These are phyloP conservation scores for Acarapis woodi DNA, from an alignment of 1,140 invertebrate species.

Conservation along the genomic window DNA sequence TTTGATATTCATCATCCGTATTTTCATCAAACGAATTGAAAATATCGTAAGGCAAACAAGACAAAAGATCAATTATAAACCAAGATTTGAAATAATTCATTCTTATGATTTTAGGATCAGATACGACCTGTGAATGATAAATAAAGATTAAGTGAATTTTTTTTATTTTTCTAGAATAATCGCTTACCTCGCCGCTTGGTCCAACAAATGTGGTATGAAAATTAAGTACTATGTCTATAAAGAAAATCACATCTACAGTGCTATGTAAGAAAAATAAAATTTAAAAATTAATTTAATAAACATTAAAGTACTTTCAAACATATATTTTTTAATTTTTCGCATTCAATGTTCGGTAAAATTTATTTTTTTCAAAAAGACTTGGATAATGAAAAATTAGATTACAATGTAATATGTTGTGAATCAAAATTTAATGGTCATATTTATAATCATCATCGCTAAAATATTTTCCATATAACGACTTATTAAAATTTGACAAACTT, in stretches of 20 bases:
- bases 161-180: too few species aligned
- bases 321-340: not conserved
- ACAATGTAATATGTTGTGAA: too few species aligned
- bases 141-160: too few species aligned
- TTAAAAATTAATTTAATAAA: conserved; percentile 9
- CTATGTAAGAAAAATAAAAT: conserved; percentile 21
- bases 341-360: not conserved
- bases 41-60: conserved; percentile 96
- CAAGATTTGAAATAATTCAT: conserved; percentile 98
- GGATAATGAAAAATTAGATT: too few species aligned
- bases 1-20: too few species aligned
- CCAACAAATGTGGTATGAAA: conserved; percentile 99
- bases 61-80: conserved; percentile 97
- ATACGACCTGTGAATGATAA: too few species aligned
- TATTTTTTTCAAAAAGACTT: too few species aligned
- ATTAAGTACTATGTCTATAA: conserved; percentile 99
- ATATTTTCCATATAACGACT: too few species aligned
- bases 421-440: too few species aligned
- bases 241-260: conserved; percentile 98
- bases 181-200: conserved; percentile 70
- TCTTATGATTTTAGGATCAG: conserved; percentile 82
- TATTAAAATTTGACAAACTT: too few species aligned
- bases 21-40: conserved; percentile 99
- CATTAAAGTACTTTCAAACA: conserved; percentile 10
- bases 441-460: too few species aligned